Evolutionary conservation across 1,140 invertebrate species (phyloP).

Genomic region (Leguminivora glycinivorella): DNA sequence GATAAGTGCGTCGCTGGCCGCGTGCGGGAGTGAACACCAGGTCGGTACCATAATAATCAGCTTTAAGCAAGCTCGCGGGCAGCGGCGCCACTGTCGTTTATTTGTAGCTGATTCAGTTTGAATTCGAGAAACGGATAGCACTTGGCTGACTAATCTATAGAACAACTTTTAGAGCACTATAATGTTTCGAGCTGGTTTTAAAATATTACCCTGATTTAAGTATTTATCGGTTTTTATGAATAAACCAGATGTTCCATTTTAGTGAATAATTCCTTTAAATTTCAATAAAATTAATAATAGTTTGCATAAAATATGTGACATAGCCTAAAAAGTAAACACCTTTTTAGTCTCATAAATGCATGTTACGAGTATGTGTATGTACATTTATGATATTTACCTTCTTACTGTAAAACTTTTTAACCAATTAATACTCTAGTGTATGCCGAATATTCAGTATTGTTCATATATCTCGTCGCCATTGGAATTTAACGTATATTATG

Average conservation of each 20-base stretch:
- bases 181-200: background rate
- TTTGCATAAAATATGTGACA: background rate
- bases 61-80: background rate
- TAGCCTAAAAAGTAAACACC: no score
- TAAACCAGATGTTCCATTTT: no score
- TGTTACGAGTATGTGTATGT: no score
- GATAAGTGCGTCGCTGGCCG: background rate
- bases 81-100: slow-evolving; percentile 8
- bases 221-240: no score
- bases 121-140: slow-evolving; percentile 6
- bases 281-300: background rate
- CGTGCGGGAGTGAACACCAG: slow-evolving; percentile 16
- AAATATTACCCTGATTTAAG: no score
- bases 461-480: background rate
- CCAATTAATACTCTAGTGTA: background rate
- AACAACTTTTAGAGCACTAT: background rate
- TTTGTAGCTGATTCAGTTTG: slow-evolving; percentile 18
- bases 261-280: background rate
- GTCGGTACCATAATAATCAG: slow-evolving; percentile 14
- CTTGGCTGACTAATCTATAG: background rate
- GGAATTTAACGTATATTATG: background rate
- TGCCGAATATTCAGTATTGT: background rate
- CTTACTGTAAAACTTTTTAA: background rate
- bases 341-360: no score
- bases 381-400: no score